phyloP scores from a whole-genome alignment of 2,113 vertebrate genomes.

The Hippocampus mohnikei region DNA sequence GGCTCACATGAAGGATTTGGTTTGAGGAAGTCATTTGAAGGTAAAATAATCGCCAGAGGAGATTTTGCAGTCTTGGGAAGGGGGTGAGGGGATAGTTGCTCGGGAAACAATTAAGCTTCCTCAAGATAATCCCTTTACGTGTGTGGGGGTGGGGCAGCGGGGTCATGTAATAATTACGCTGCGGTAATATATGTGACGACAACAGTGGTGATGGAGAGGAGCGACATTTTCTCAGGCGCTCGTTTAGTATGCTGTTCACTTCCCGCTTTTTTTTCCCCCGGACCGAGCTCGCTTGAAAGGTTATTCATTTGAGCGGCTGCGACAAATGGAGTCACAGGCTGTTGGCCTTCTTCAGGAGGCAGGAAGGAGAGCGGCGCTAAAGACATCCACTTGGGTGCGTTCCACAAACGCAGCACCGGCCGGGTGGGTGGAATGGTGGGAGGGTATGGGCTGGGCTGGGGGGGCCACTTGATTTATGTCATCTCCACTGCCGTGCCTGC shows the following conservation, averaged over 20 bases:
- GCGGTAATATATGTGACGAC: slow-evolving; percentile 26
- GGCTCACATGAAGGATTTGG: slow-evolving; percentile 55
- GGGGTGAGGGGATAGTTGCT: slow-evolving; percentile 57
- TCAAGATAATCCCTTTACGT: slow-evolving; percentile 52
- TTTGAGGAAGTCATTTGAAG: slow-evolving; percentile 66
- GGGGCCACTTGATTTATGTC: slow-evolving; percentile 28
- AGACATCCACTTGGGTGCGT: slow-evolving; percentile 44
- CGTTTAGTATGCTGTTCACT: slow-evolving; percentile 42
- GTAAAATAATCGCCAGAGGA: slow-evolving; percentile 64
- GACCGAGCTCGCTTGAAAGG: slow-evolving; percentile 50
- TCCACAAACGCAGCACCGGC: slow-evolving; percentile 11
- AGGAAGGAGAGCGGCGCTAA: slow-evolving; percentile 37
- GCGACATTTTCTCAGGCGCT: slow-evolving; percentile 31
- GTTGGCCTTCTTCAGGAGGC: slow-evolving; percentile 33
- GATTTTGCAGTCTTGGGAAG: slow-evolving; percentile 60
- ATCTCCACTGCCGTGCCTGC: slow-evolving; percentile 8
- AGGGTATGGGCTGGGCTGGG: neutral
- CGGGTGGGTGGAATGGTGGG: neutral
- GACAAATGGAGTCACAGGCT: slow-evolving; percentile 57
- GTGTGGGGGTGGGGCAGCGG: slow-evolving; percentile 7
- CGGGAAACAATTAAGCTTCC: slow-evolving; percentile 68
- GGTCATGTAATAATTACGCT: slow-evolving; percentile 41
- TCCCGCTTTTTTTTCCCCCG: slow-evolving; percentile 4
- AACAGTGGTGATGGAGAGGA: neutral
- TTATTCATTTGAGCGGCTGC: slow-evolving; percentile 47